phyloP scores from a whole-genome alignment of 2,797 vertebrate genomes.

The Gymnothorax javanicus region DNA sequence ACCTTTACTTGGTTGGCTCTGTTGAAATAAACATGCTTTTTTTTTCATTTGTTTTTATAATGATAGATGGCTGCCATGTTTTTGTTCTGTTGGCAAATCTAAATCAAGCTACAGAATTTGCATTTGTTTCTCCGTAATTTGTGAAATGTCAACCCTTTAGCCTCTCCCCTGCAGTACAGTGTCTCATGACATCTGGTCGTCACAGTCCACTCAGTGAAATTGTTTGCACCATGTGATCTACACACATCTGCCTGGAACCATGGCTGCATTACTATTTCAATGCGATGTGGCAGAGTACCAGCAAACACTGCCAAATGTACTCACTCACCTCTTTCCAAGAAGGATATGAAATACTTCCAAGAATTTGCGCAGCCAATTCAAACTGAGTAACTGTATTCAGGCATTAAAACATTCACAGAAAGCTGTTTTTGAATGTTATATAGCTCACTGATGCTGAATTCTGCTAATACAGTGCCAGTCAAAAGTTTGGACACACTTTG shows the following conservation, averaged over 20 bases:
- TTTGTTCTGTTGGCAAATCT: neutral
- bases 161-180: neutral
- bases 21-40: neutral
- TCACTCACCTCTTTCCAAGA: constrained; percentile 37
- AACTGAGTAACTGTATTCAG: constrained; percentile 5
- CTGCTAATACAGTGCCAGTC: neutral
- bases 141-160: neutral
- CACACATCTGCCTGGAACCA: constrained; percentile 35
- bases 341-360: constrained; percentile 22
- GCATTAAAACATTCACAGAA: neutral
- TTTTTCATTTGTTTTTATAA: neutral
- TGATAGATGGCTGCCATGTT: constrained; percentile 4
- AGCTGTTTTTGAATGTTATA: neutral
- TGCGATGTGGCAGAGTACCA: constrained; percentile 29
- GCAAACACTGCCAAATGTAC: constrained; percentile 41
- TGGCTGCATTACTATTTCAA: constrained; percentile 28
- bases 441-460: neutral
- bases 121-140: neutral
- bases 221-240: constrained; percentile 6
- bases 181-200: constrained; percentile 7
- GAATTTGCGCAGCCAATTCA: neutral
- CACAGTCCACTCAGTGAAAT: neutral
- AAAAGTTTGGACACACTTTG: neutral
- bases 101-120: neutral
- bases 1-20: constrained; percentile 21